Conservation (phyloP, 2,888 invertebrate species). For the Hypena proboscidalis region DNA sequence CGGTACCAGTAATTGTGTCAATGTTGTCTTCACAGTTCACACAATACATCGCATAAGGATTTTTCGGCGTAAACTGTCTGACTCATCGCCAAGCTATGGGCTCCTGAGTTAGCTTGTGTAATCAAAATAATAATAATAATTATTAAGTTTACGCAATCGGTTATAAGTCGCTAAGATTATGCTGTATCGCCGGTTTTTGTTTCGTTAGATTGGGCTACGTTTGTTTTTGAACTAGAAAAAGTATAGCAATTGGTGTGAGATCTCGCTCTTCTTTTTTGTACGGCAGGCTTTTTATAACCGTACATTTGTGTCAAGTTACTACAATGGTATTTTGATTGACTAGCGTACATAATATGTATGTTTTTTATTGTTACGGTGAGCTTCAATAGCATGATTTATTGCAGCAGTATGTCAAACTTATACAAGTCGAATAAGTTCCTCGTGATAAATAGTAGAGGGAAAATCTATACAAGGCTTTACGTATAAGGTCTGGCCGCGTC, state of each 20-base stretch:
- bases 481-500: constrained; percentile 6
- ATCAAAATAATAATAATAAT: constrained; percentile 39
- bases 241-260: constrained; percentile 30
- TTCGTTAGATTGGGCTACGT: constrained; percentile 38
- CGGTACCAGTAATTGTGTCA: constrained; percentile 53
- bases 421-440: constrained; percentile 18
- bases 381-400: constrained; percentile 30
- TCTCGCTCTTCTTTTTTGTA: constrained; percentile 25
- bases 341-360: constrained; percentile 9
- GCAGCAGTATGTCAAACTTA: constrained; percentile 17
- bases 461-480: constrained; percentile 20
- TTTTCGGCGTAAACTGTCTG: constrained; percentile 55
- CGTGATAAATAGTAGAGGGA: constrained; percentile 19
- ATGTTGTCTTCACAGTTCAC: constrained; percentile 56
- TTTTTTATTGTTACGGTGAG: constrained; percentile 16
- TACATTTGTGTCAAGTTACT: constrained; percentile 23
- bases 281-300: constrained; percentile 14
- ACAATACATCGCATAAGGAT: constrained; percentile 40
- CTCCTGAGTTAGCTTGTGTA: constrained; percentile 32
- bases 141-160: constrained; percentile 49
- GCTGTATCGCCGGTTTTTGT: constrained; percentile 51
- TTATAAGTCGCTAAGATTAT: constrained; percentile 48
- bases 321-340: constrained; percentile 35
- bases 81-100: constrained; percentile 62
- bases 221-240: constrained; percentile 29